phyloP scores from a whole-genome alignment of 1,140 invertebrate genomes.

The Heterodera schachtii region DNA sequence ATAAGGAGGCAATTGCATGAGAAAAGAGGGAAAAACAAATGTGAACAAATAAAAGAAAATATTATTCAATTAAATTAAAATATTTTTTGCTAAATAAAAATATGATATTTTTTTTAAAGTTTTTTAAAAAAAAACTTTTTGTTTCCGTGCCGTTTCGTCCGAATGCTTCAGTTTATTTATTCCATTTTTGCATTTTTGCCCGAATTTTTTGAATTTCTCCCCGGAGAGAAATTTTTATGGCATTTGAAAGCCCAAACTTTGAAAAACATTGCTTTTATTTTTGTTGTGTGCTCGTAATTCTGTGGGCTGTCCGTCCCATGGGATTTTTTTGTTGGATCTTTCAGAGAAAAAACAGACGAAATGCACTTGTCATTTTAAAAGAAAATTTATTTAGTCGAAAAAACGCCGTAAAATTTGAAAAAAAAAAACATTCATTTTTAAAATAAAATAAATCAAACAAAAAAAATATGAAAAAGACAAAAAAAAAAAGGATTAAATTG shows the following conservation, averaged over 20 bases:
- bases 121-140: not conserved
- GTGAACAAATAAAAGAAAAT: not conserved
- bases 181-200: not conserved
- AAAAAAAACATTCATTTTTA: not conserved
- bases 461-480: too few species aligned
- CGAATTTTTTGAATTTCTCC: not conserved
- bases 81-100: too few species aligned
- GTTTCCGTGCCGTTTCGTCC: not conserved
- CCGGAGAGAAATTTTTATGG: not conserved
- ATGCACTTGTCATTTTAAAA: not conserved
- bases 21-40: not conserved
- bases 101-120: too few species aligned
- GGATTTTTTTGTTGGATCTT: not conserved
- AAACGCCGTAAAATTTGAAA: not conserved
- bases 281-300: not conserved
- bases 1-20: not conserved
- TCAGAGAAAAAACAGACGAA: not conserved
- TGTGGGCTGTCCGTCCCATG: not conserved
- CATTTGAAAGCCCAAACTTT: not conserved
- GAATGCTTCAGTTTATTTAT: not conserved
- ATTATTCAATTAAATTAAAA: not conserved
- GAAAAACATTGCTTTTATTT: not conserved
- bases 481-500: too few species aligned
- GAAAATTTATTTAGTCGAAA: slow-evolving; percentile 6
- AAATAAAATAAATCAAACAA: too few species aligned